Evolutionary conservation across 2,113 vertebrate genomes (phyloP).

Genomic region (Xyliphius kryptos): DNA sequence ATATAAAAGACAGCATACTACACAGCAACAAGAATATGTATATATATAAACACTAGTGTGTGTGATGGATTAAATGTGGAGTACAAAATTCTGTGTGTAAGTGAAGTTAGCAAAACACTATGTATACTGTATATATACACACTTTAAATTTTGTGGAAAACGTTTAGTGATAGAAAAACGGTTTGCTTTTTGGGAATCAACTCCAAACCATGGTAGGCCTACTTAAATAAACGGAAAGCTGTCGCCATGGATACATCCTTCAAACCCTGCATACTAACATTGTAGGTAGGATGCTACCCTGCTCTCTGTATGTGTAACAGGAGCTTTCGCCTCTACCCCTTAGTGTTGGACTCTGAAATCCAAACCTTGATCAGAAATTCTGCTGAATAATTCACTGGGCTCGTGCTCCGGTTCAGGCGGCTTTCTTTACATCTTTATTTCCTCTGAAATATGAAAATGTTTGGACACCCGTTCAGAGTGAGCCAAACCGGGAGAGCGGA

Average conservation of each 20-base stretch:
- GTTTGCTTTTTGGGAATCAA: neutral
- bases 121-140: neutral
- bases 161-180: neutral
- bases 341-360: conserved; percentile 31
- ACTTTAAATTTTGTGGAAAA: neutral
- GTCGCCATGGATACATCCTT: conserved; percentile 1
- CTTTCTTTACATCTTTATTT: neutral
- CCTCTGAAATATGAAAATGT: neutral
- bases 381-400: conserved; percentile 50
- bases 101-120: no score
- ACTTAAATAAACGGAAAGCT: neutral
- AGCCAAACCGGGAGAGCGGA: neutral
- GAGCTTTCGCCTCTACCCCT: neutral
- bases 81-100: no score
- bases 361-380: conserved; percentile 15
- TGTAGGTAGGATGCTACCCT: neutral
- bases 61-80: no score
- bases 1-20: no score
- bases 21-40: no score
- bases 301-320: neutral
- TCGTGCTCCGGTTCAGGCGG: neutral
- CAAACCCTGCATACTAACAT: neutral
- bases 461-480: neutral
- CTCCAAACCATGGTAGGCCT: neutral
- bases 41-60: no score